Conservation (phyloP, 2,888 invertebrate species). For the Gisinianus flammeolus region DNA sequence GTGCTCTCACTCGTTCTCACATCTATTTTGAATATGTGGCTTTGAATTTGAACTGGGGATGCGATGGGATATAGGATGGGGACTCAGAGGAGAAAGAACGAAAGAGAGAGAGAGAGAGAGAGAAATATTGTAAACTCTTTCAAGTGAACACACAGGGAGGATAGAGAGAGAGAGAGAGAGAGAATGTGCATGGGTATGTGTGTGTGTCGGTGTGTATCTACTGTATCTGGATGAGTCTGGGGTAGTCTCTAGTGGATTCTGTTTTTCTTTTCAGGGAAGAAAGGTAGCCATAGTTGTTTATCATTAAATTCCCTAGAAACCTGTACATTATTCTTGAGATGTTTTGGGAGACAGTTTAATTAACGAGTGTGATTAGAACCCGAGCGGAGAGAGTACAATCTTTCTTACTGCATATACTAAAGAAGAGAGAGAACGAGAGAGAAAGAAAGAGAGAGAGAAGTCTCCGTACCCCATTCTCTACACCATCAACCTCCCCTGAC, state of each 20-base stretch:
- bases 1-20: not conserved
- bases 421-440: not conserved
- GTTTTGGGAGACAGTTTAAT: conserved; percentile 59
- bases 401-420: conserved; percentile 14
- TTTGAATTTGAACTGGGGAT: not conserved
- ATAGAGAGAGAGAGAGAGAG: conserved; percentile 15
- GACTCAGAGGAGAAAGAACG: not conserved
- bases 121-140: conserved; percentile 31
- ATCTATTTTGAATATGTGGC: conserved; percentile 13
- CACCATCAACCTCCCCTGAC: conserved; percentile 32
- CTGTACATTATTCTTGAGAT: conserved; percentile 59
- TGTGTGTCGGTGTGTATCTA: no score
- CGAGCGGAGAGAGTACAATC: conserved; percentile 54
- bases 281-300: conserved; percentile 57
- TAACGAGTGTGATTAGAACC: conserved; percentile 59
- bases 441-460: not conserved
- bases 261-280: conserved; percentile 41
- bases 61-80: not conserved
- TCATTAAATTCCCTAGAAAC: conserved; percentile 59
- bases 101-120: not conserved
- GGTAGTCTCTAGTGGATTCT: conserved; percentile 40
- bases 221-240: no score
- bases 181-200: not conserved
- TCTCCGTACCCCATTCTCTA: conserved; percentile 18
- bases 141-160: conserved; percentile 23